Conservation (phyloP, 2,888 invertebrate genomes). For the Phymatocera aterrima region DNA sequence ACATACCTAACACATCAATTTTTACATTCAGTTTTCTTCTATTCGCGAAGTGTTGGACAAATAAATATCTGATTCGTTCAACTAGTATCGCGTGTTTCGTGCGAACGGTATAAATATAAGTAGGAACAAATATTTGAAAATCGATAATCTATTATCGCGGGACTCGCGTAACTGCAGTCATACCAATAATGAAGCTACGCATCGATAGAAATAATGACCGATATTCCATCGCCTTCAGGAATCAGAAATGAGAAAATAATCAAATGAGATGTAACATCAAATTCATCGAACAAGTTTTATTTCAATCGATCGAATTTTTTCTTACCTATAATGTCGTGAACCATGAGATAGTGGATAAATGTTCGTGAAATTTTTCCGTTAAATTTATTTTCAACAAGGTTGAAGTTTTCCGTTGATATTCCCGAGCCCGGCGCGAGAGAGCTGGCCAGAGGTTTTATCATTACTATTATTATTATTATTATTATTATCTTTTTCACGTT, state of each 20-base stretch:
- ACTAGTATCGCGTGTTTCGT: neutral
- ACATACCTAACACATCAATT: neutral
- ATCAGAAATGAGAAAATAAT: too few species aligned
- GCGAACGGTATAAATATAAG: conserved; percentile 7
- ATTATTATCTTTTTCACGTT: too few species aligned
- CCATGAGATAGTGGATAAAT: too few species aligned
- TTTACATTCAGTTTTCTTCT: neutral
- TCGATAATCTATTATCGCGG: neutral
- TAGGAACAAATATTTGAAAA: neutral
- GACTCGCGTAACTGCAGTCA: neutral
- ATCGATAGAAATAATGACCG: neutral
- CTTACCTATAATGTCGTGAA: too few species aligned
- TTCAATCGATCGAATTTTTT: neutral
- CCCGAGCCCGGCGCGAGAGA: neutral
- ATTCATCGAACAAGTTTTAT: too few species aligned
- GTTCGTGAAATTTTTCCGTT: neutral
- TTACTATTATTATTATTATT: too few species aligned
- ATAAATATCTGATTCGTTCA: conserved; percentile 17
- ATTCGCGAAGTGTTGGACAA: neutral
- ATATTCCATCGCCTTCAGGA: too few species aligned
- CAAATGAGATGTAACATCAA: too few species aligned
- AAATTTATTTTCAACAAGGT: conserved; percentile 32
- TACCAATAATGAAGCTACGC: neutral
- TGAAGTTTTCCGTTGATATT: conserved; percentile 19
- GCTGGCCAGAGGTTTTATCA: too few species aligned